Conservation (phyloP, 1,140 invertebrate species). For the Eueides isabella region DNA sequence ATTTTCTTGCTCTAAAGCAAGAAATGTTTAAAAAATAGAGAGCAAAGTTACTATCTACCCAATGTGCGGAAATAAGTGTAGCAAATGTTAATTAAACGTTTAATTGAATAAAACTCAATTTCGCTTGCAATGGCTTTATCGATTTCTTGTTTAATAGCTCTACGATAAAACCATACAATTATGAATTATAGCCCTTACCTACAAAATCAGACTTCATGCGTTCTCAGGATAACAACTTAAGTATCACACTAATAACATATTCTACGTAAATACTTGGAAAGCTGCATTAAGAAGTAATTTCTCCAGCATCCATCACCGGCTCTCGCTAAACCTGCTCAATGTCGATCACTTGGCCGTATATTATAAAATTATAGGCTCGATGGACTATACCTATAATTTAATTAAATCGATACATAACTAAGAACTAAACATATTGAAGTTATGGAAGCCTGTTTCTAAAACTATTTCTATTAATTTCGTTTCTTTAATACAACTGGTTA, state of each 20-base stretch:
- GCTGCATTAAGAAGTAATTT: constrained; percentile 7
- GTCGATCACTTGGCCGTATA: neutral
- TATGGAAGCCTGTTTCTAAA: neutral
- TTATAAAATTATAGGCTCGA: neutral
- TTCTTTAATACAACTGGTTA: too few relatives aligned
- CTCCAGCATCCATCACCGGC: neutral
- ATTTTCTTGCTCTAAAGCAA: too few relatives aligned
- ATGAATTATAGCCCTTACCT: too few relatives aligned
- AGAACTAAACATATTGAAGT: neutral
- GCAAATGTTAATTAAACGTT: too few relatives aligned
- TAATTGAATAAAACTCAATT: too few relatives aligned
- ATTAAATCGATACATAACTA: neutral
- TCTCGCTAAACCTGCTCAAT: constrained; percentile 14
- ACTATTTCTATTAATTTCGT: too few relatives aligned
- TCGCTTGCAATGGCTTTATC: too few relatives aligned
- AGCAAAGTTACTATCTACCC: too few relatives aligned
- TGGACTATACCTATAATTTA: neutral
- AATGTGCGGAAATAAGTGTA: too few relatives aligned
- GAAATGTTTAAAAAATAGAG: too few relatives aligned
- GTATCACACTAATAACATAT: neutral
- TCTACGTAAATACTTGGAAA: constrained; percentile 1
- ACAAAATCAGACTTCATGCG: neutral
- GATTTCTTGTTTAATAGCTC: too few relatives aligned
- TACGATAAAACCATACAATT: too few relatives aligned
- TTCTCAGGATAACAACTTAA: neutral